A percentile compares a stretch with the other conserved stretches of the same genome.
Evolutionary conservation across 1,140 invertebrate species (phyloP).

Genomic region (Scaptomyza montana): DNA sequence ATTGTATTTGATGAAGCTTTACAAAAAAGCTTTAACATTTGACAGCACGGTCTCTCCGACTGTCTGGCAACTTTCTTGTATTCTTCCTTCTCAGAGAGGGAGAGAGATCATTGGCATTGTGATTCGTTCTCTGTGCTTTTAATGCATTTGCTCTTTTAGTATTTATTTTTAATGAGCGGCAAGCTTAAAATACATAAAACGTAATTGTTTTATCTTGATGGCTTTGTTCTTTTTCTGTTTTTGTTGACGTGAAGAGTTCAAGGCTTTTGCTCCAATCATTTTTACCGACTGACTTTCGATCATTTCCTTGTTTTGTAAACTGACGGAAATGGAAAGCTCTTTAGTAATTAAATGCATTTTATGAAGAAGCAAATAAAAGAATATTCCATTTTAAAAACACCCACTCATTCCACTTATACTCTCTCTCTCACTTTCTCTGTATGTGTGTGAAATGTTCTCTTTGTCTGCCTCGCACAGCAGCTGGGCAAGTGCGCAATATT

Average conservation of each 20-base stretch:
- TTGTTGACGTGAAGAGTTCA: constrained; percentile 54
- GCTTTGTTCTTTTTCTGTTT: constrained; percentile 34
- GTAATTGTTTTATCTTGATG: constrained; percentile 42
- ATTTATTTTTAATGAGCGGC: constrained; percentile 34
- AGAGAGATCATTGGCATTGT: constrained; percentile 3
- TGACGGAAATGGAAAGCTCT: constrained; percentile 60
- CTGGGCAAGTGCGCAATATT: constrained; percentile 80
- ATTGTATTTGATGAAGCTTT: constrained; percentile 21
- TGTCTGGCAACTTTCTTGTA: constrained; percentile 23
- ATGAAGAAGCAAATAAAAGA: constrained; percentile 53
- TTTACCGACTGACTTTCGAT: constrained; percentile 50
- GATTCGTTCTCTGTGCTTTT: background rate
- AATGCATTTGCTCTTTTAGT: constrained; percentile 20
- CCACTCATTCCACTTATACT: constrained; percentile 29
- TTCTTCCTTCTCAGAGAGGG: constrained; percentile 4
- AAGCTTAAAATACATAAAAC: constrained; percentile 24
- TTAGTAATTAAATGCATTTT: constrained; percentile 59
- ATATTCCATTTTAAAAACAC: constrained; percentile 40
- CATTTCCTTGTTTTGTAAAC: constrained; percentile 64
- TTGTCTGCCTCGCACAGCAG: constrained; percentile 24
- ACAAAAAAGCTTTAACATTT: constrained; percentile 15
- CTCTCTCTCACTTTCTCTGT: constrained; percentile 15
- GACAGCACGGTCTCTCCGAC: background rate
- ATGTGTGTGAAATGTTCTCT: constrained; percentile 3
- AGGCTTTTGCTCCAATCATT: constrained; percentile 61